Evolutionary conservation across 30 jellyfish, hydroid and myxozoan species (phyloP).

Genomic region (Aurelia aurita): DNA sequence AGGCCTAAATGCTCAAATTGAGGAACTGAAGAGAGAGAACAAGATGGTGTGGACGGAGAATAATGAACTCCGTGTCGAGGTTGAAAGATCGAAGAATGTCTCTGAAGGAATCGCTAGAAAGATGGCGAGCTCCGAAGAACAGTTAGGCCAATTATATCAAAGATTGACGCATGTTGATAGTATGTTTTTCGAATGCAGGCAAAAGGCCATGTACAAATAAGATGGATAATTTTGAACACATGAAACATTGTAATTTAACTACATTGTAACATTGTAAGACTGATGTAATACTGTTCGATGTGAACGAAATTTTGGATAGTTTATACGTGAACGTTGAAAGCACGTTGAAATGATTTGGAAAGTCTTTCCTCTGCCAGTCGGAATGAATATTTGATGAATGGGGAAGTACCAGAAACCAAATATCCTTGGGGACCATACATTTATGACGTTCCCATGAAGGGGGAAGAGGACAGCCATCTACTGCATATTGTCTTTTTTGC

Average conservation of each 20-base stretch:
- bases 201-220: constrained; percentile 76
- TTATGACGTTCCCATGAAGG: too few relatives aligned
- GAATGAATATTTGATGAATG: too few relatives aligned
- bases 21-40: constrained; percentile 56
- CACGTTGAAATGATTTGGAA: too few relatives aligned
- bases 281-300: not conserved
- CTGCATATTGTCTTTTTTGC: too few relatives aligned
- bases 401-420: too few relatives aligned
- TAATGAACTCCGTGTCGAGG: constrained; percentile 51
- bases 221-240: not conserved
- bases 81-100: constrained; percentile 42
- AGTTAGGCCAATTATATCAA: constrained; percentile 53
- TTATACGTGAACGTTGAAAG: too few relatives aligned
- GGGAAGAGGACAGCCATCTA: too few relatives aligned
- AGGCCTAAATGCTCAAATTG: constrained; percentile 38
- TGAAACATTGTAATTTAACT: not conserved
- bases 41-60: constrained; percentile 59
- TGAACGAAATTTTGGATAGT: not conserved
- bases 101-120: constrained; percentile 62
- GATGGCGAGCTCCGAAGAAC: constrained; percentile 75
- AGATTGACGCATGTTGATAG: constrained; percentile 78
- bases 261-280: not conserved
- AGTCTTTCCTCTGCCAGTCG: too few relatives aligned
- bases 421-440: too few relatives aligned
- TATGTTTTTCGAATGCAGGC: constrained; percentile 74